Percentiles rank a stretch among this genome's conserved stretches.
Conservation (phyloP, 2,797 vertebrate species). For the Phaenicophaeus curvirostris region DNA sequence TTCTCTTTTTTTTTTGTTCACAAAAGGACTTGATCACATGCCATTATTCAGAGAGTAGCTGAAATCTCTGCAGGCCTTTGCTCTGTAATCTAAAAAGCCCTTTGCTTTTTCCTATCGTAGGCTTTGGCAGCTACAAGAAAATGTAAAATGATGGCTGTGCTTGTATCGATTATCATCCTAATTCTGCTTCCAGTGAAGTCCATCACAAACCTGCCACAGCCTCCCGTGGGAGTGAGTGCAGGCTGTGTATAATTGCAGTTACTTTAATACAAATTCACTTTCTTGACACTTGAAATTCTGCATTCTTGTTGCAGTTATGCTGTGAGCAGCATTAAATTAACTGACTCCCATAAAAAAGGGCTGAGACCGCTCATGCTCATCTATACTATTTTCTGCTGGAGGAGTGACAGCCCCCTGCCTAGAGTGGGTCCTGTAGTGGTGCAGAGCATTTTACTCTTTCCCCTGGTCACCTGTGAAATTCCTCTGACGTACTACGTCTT, state of each 20-base stretch:
- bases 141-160: slow-evolving; percentile 63
- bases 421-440: background rate
- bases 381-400: background rate
- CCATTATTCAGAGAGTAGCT: slow-evolving; percentile 53
- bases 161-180: slow-evolving; percentile 62
- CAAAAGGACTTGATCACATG: slow-evolving; percentile 66
- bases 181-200: slow-evolving; percentile 56
- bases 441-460: background rate
- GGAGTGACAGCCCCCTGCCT: background rate
- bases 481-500: fast-evolving
- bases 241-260: slow-evolving; percentile 57
- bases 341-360: background rate
- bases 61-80: slow-evolving; percentile 65
- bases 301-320: slow-evolving; percentile 33
- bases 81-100: slow-evolving; percentile 59
- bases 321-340: slow-evolving; percentile 41
- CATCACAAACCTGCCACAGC: slow-evolving; percentile 27
- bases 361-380: fast-evolving
- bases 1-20: slow-evolving; percentile 24
- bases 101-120: slow-evolving; percentile 47
- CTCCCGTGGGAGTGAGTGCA: background rate
- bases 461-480: background rate
- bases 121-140: slow-evolving; percentile 62
- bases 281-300: slow-evolving; percentile 48
- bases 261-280: slow-evolving; percentile 59